A percentile compares a stretch with the other conserved stretches of the same genome.
phyloP scores from a whole-genome alignment of 2,797 vertebrate species.

The Neomorphus geoffroyi region DNA sequence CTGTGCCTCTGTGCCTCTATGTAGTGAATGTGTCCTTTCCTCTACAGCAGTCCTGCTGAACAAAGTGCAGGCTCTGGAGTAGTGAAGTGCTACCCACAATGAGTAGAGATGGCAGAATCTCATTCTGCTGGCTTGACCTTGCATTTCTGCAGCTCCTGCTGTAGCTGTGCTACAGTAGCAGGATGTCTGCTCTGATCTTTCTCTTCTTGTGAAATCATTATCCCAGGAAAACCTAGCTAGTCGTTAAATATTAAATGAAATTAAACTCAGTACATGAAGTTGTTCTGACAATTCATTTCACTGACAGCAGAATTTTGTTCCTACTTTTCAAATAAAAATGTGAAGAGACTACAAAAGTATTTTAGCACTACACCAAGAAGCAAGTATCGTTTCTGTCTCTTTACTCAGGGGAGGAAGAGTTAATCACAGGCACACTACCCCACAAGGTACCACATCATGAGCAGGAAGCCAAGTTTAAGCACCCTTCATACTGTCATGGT shows the following conservation, averaged over 20 bases:
- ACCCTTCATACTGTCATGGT: not conserved
- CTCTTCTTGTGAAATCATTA: slow-evolving; percentile 32
- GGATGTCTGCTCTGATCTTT: slow-evolving; percentile 56
- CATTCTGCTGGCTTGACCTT: not conserved
- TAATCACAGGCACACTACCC: not conserved
- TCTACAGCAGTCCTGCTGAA: not conserved
- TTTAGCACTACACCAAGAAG: not conserved
- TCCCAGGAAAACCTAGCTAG: slow-evolving; percentile 35
- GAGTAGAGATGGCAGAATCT: not conserved
- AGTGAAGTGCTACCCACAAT: not conserved
- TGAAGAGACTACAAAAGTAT: not conserved
- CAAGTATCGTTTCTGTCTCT: not conserved
- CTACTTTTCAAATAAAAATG: not conserved
- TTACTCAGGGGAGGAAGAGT: not conserved
- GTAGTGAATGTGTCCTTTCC: not conserved
- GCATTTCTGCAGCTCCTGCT: slow-evolving; percentile 4
- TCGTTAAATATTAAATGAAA: slow-evolving; percentile 60
- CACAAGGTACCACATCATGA: not conserved
- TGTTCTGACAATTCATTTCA: slow-evolving; percentile 39
- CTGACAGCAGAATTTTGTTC: slow-evolving; percentile 35
- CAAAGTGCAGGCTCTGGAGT: not conserved
- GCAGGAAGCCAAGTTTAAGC: not conserved
- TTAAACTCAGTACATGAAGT: slow-evolving; percentile 47
- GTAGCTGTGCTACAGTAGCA: slow-evolving; percentile 17
- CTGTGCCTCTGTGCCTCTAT: not conserved